Evolutionary conservation across 2,888 invertebrate species (phyloP).

Genomic region (Priocnemis perturbator): DNA sequence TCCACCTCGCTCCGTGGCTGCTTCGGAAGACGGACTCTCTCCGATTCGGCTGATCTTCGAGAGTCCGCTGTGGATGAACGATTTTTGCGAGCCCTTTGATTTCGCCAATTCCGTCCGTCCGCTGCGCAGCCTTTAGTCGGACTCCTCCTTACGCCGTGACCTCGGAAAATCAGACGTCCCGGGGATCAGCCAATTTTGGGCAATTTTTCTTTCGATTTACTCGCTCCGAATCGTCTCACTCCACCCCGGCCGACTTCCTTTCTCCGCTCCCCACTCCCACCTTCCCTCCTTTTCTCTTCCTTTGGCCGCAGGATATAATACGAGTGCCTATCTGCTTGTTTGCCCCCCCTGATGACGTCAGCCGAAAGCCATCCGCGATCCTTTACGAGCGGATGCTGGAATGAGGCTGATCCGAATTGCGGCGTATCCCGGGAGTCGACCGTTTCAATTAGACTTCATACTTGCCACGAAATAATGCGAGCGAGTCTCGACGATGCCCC

Average conservation of each 20-base stretch:
- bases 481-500: too few species aligned
- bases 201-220: too few species aligned
- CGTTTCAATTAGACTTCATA: too few species aligned
- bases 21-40: slow-evolving; percentile 9
- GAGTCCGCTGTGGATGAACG: background rate
- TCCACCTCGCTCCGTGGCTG: background rate
- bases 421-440: too few species aligned
- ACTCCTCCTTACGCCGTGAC: too few species aligned
- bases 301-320: slow-evolving; percentile 2
- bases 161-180: too few species aligned
- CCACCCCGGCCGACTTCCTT: background rate
- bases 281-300: background rate
- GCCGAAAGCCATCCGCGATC: slow-evolving; percentile 39
- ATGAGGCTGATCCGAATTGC: slow-evolving; percentile 2
- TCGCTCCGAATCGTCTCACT: background rate
- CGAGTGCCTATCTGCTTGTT: slow-evolving; percentile 41
- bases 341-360: slow-evolving; percentile 48
- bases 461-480: too few species aligned
- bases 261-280: background rate
- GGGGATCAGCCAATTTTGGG: too few species aligned
- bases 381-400: slow-evolving; percentile 23
- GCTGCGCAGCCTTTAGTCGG: too few species aligned
- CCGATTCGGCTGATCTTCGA: slow-evolving; percentile 10
- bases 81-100: background rate
- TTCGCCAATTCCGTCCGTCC: background rate